phyloP scores from a whole-genome alignment of 2,797 vertebrate genomes.

The Pipistrellus nathusii region DNA sequence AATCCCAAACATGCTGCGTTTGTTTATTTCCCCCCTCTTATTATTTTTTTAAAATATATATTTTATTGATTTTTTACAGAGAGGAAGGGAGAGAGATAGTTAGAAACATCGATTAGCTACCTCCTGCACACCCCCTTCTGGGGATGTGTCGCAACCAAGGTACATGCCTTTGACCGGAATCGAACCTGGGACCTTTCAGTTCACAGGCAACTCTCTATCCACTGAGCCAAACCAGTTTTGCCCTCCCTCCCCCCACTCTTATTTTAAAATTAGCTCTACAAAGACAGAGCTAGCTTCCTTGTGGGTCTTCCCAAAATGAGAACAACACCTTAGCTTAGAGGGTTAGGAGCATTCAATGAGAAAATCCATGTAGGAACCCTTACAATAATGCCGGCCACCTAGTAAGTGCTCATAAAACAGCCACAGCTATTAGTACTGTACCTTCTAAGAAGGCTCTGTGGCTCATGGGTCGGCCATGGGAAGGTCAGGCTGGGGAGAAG shows the following conservation, averaged over 20 bases:
- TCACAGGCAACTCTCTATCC: no score
- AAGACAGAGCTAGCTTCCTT: conserved; percentile 65
- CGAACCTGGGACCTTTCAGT: no score
- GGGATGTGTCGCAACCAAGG: no score
- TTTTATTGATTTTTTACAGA: no score
- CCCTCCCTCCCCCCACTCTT: not conserved
- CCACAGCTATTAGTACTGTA: not conserved
- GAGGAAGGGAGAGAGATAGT: no score
- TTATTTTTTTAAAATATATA: no score
- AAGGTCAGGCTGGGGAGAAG: not conserved
- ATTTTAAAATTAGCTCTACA: conserved; percentile 69
- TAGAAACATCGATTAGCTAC: no score
- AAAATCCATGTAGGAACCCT: conserved; percentile 40
- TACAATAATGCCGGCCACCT: not conserved
- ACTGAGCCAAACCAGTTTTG: no score
- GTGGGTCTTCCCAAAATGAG: conserved; percentile 55
- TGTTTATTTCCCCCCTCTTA: conserved; percentile 66
- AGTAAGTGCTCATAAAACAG: conserved; percentile 21
- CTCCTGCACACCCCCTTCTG: no score
- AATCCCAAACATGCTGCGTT: conserved; percentile 69
- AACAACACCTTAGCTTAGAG: conserved; percentile 44
- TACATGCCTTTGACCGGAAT: no score
- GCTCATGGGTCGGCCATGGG: not conserved
- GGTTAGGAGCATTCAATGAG: conserved; percentile 64
- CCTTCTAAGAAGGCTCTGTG: not conserved